phyloP scores from a whole-genome alignment of 2,888 invertebrate genomes.

The Leistus spinibarbis region DNA sequence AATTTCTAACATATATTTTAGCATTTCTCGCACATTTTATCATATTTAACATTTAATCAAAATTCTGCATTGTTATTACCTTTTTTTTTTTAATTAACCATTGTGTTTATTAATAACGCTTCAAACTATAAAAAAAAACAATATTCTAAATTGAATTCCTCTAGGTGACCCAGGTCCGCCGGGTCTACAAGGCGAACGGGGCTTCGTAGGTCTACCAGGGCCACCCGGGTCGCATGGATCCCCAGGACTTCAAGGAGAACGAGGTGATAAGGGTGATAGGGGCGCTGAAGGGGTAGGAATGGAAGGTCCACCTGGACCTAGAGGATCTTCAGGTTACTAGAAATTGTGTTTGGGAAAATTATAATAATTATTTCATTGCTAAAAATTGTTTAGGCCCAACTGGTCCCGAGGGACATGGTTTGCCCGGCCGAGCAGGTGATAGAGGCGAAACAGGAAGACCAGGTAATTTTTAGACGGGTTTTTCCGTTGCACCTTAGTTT shows the following conservation, averaged over 20 bases:
- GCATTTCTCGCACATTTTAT: not conserved
- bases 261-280: slow-evolving; percentile 76
- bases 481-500: not conserved
- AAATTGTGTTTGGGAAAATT: not conserved
- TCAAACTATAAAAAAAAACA: no score
- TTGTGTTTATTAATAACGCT: not conserved
- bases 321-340: slow-evolving; percentile 68
- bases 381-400: slow-evolving; percentile 61
- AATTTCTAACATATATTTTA: not conserved
- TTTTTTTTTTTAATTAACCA: not conserved
- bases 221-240: slow-evolving; percentile 65
- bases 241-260: slow-evolving; percentile 67
- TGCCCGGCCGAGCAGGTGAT: slow-evolving; percentile 75
- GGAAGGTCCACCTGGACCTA: slow-evolving; percentile 74
- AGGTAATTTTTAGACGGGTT: slow-evolving; percentile 64
- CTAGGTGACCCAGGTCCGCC: slow-evolving; percentile 70
- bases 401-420: slow-evolving; percentile 69
- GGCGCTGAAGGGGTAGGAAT: slow-evolving; percentile 73
- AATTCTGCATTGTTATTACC: slow-evolving; percentile 4
- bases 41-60: slow-evolving; percentile 20
- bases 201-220: slow-evolving; percentile 69
- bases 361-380: not conserved
- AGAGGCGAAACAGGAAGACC: slow-evolving; percentile 76
- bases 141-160: not conserved
- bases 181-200: slow-evolving; percentile 68